Evolutionary conservation across 2,797 vertebrate species (phyloP).

Genomic region (Halcyon leucocephala): DNA sequence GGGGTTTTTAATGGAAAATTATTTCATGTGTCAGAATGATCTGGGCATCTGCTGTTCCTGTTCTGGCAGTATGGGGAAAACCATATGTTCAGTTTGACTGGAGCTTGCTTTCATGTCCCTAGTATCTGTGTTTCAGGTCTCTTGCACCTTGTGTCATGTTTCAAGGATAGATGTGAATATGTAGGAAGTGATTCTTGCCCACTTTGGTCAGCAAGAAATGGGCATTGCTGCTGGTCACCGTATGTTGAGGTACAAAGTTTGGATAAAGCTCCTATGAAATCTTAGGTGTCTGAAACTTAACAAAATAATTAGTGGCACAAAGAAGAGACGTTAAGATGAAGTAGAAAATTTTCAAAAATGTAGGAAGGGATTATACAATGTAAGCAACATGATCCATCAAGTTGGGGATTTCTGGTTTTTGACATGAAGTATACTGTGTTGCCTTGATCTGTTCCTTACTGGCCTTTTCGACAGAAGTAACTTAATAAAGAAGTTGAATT

Average conservation of each 20-base stretch:
- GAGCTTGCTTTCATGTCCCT: neutral
- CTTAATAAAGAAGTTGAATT: neutral
- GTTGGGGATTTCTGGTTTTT: neutral
- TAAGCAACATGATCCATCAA: neutral
- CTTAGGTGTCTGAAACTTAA: neutral
- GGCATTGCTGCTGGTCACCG: neutral
- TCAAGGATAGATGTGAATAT: neutral
- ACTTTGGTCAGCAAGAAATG: neutral
- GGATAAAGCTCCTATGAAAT: neutral
- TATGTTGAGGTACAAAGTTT: neutral
- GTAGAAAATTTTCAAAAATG: neutral
- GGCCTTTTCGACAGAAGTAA: neutral
- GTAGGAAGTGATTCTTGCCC: neutral
- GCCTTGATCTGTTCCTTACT: neutral
- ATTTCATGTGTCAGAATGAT: neutral
- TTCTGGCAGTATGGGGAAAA: neutral
- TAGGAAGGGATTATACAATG: neutral
- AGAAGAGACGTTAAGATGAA: neutral
- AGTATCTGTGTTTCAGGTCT: neutral
- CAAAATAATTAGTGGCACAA: neutral
- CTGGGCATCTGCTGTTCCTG: neutral
- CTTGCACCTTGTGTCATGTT: neutral
- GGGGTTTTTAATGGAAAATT: neutral
- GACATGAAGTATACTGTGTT: neutral
- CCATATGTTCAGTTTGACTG: neutral